Percentiles rank a stretch among this genome's conserved stretches.
Evolutionary conservation across 1,140 invertebrate species (phyloP).

Genomic region (Hypsibius dujardini): DNA sequence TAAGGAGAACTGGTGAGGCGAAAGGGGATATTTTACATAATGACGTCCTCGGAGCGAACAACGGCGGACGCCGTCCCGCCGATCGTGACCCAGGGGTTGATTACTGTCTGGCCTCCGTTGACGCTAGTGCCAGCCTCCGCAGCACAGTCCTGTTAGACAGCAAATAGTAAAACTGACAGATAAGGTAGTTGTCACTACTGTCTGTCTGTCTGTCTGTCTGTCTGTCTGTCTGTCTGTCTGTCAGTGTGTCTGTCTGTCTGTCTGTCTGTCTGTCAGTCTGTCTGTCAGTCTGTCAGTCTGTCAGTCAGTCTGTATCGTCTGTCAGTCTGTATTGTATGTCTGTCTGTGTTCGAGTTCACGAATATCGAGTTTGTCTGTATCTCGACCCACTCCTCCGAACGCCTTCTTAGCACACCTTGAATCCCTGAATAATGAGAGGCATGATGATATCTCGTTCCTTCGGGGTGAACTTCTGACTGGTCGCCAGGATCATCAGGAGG

Average conservation of each 20-base stretch:
- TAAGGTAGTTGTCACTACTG: too few relatives aligned
- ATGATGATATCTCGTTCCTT: slow-evolving; percentile 87
- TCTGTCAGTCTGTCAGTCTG: too few relatives aligned
- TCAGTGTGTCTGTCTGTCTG: too few relatives aligned
- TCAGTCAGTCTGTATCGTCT: too few relatives aligned
- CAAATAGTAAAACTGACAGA: too few relatives aligned
- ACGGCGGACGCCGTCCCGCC: slow-evolving; percentile 88
- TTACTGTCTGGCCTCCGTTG: slow-evolving; percentile 86
- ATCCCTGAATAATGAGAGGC: slow-evolving; percentile 79
- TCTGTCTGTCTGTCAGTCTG: too few relatives aligned
- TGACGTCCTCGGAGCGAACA: slow-evolving; percentile 82
- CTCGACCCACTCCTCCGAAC: too few relatives aligned
- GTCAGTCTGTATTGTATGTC: too few relatives aligned
- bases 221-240: too few relatives aligned
- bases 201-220: too few relatives aligned
- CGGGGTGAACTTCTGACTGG: slow-evolving; percentile 46
- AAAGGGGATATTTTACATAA: slow-evolving; percentile 46
- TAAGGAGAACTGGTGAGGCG: slow-evolving; percentile 17
- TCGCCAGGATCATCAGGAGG: slow-evolving; percentile 92
- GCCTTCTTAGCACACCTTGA: slow-evolving; percentile 49
- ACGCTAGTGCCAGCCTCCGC: slow-evolving; percentile 78
- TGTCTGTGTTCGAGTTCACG: too few relatives aligned
- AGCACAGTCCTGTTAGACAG: slow-evolving; percentile 52
- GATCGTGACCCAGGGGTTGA: slow-evolving; percentile 94
- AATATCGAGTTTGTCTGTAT: too few relatives aligned